phyloP scores from a whole-genome alignment of 37 sponge, comb jelly and placozoan genomes.

The Bolinopsis microptera region DNA sequence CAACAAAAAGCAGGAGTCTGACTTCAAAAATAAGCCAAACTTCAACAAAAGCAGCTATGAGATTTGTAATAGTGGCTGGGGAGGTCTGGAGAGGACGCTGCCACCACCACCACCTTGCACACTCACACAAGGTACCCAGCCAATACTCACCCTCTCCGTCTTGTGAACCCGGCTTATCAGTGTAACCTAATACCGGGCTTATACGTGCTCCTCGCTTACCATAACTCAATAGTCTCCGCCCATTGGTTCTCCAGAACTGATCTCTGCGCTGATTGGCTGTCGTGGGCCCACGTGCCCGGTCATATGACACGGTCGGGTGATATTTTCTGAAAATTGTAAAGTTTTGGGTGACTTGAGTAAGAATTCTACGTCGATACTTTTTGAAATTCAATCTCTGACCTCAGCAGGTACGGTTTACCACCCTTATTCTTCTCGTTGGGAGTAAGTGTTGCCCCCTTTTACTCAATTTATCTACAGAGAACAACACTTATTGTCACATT shows the following conservation, averaged over 20 bases:
- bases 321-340: constrained; percentile 39
- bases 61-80: too few species aligned
- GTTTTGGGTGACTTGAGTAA: constrained; percentile 32
- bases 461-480: too few species aligned
- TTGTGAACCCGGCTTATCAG: not conserved
- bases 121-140: not conserved
- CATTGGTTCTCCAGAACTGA: not conserved
- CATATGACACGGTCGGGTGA: not conserved
- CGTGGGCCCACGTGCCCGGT: not conserved
- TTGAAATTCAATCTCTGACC: not conserved
- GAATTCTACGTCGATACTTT: not conserved
- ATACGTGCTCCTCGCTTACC: not conserved
- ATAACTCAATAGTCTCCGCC: not conserved
- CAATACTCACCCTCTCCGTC: not conserved
- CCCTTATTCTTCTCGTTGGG: too few species aligned
- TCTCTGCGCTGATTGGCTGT: not conserved
- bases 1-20: too few species aligned
- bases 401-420: not conserved
- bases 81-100: too few species aligned
- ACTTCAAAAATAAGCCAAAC: too few species aligned
- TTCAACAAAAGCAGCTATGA: too few species aligned
- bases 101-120: too few species aligned
- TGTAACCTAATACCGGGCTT: not conserved
- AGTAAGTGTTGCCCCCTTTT: too few species aligned
- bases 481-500: too few species aligned